phyloP scores from a whole-genome alignment of 2,888 invertebrate species.

The Laspeyria flexula region DNA sequence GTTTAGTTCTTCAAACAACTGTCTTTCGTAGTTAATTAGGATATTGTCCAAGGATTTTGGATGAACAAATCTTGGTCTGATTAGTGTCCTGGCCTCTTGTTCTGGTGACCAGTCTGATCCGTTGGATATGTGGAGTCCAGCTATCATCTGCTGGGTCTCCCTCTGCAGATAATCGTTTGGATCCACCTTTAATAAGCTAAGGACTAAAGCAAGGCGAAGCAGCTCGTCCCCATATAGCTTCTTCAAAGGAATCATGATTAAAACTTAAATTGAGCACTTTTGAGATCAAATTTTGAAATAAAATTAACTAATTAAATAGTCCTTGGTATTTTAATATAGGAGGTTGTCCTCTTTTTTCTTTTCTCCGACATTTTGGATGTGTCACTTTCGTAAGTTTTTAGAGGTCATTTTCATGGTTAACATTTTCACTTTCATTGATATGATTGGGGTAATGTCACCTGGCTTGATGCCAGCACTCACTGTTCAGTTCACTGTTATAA shows the following conservation, averaged over 20 bases:
- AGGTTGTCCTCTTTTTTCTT: conserved; percentile 69
- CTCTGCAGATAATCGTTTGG: conserved; percentile 89
- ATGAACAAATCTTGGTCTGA: conserved; percentile 88
- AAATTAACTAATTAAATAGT: conserved; percentile 34
- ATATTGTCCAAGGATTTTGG: conserved; percentile 91
- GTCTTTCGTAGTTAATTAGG: conserved; percentile 89
- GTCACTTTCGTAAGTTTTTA: conserved; percentile 58
- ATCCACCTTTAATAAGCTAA: conserved; percentile 92
- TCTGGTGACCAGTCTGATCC: conserved; percentile 89
- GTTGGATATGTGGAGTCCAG: conserved; percentile 87
- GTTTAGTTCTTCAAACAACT: conserved; percentile 90
- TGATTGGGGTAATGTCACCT: conserved; percentile 12
- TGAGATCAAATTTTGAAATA: conserved; percentile 36
- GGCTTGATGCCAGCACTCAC: conserved; percentile 28
- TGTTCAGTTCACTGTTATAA: conserved; percentile 27
- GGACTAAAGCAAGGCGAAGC: conserved; percentile 91
- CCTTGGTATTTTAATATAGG: conserved; percentile 32
- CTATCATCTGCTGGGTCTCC: conserved; percentile 79
- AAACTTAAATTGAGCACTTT: conserved; percentile 45
- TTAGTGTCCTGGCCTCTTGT: conserved; percentile 82
- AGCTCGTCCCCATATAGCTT: conserved; percentile 94
- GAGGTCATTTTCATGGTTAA: conserved; percentile 13
- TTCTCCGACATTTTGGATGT: conserved; percentile 76
- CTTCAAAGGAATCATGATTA: conserved; percentile 91
- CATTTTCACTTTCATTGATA: conserved; percentile 30